These are phyloP conservation scores for Rhodinocichla rosea DNA, from an alignment of 2,113 vertebrate genomes.

Conservation along the genomic window DNA sequence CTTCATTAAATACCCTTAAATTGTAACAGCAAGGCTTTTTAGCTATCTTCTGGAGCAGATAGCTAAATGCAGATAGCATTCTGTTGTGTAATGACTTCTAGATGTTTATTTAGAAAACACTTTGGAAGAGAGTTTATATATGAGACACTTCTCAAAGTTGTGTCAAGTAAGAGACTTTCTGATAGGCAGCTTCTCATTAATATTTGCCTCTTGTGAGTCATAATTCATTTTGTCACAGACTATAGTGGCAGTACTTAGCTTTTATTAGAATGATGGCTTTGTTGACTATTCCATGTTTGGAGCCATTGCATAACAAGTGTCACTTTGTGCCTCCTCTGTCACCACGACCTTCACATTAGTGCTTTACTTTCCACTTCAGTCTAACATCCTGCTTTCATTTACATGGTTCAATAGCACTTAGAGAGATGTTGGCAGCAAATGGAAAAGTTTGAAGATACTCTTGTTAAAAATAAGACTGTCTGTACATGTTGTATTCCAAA, in stretches of 20 bases:
- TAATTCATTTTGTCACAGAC: neutral
- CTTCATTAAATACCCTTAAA: neutral
- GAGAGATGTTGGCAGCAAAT: slow-evolving; percentile 9
- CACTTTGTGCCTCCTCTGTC: slow-evolving; percentile 4
- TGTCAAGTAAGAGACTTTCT: neutral
- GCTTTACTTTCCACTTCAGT: slow-evolving; percentile 36
- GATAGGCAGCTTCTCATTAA: slow-evolving; percentile 14
- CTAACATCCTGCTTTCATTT: slow-evolving; percentile 40
- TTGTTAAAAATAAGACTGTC: neutral
- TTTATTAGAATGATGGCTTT: slow-evolving; percentile 17
- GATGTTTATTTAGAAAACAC: neutral
- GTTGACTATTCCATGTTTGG: neutral
- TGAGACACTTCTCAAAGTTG: neutral
- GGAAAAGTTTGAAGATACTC: slow-evolving; percentile 24
- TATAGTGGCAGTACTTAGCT: neutral
- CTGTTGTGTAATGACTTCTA: neutral
- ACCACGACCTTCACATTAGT: slow-evolving; percentile 1
- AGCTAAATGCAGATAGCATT: neutral
- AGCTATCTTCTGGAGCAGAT: neutral
- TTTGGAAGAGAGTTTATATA: neutral
- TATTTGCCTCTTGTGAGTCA: slow-evolving; percentile 4
- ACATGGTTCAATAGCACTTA: slow-evolving; percentile 40
- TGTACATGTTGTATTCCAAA: neutral
- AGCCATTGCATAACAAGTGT: slow-evolving; percentile 5
- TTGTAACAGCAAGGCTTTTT: neutral